Evolutionary conservation across 2,113 vertebrate species (phyloP).

Genomic region (Heloderma charlesbogerti): DNA sequence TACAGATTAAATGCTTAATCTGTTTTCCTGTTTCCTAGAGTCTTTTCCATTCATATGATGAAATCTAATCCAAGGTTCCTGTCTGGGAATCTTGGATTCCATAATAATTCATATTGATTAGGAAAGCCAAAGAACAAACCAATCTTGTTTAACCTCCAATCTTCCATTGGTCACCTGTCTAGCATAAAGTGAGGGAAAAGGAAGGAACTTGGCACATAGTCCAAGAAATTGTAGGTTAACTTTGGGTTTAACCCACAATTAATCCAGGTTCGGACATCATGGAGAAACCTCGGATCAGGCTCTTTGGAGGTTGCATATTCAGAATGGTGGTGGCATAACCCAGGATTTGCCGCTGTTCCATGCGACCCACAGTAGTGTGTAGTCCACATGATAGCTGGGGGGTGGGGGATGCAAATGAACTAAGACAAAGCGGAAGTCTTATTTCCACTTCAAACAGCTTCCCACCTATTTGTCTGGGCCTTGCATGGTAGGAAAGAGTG

Average conservation of each 20-base stretch:
- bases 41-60: background rate
- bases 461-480: background rate
- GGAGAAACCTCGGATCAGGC: too few species aligned
- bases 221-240: too few species aligned
- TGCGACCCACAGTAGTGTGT: too few species aligned
- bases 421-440: background rate
- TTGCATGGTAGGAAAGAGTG: background rate
- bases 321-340: too few species aligned
- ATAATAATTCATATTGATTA: background rate
- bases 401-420: background rate
- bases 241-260: too few species aligned
- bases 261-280: too few species aligned
- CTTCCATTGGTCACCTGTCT: background rate
- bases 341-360: too few species aligned
- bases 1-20: background rate
- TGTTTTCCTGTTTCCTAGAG: background rate
- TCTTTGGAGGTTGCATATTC: too few species aligned
- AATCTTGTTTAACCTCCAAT: background rate
- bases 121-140: background rate
- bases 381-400: background rate
- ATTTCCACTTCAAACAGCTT: background rate
- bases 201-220: background rate
- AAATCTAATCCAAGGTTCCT: background rate
- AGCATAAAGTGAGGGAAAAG: background rate
- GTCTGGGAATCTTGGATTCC: background rate